phyloP scores from a whole-genome alignment of 2,888 invertebrate species.

The Trypoxylon attenuatum region DNA sequence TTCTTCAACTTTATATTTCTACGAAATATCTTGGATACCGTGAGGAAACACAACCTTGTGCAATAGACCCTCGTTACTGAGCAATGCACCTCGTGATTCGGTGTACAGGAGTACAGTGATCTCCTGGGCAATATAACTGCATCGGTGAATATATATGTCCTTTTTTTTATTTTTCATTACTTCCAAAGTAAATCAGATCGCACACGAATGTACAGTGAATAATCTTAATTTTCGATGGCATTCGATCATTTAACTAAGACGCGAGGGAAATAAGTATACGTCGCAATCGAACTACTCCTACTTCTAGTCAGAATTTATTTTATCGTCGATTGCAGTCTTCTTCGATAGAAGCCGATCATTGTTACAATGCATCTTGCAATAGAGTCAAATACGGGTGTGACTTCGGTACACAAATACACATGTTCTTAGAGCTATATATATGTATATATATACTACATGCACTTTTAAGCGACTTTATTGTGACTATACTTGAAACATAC shows the following conservation, averaged over 20 bases:
- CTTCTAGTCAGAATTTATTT: no score
- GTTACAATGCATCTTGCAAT: neutral
- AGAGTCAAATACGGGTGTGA: slow-evolving; percentile 1
- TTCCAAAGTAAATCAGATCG: neutral
- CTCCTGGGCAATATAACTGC: no score
- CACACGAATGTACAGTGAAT: neutral
- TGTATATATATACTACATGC: slow-evolving; percentile 39
- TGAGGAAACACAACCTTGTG: no score
- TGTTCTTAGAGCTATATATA: slow-evolving; percentile 1
- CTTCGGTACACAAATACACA: slow-evolving; percentile 4
- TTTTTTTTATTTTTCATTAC: neutral
- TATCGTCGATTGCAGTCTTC: neutral
- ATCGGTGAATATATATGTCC: no score
- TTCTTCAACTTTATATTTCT: no score
- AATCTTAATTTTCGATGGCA: neutral
- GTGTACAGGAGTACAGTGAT: no score
- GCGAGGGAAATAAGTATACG: neutral
- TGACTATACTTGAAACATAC: slow-evolving; percentile 16
- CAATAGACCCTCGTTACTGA: no score
- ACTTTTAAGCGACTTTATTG: slow-evolving; percentile 29
- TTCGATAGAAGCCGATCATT: neutral
- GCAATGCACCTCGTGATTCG: no score
- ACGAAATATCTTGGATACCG: no score
- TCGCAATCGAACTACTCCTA: no score
- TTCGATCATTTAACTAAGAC: neutral